Percentiles rank a stretch among this genome's conserved stretches.
Evolutionary conservation across 2,113 vertebrate genomes (phyloP).

Genomic region (Cebidichthys violaceus): DNA sequence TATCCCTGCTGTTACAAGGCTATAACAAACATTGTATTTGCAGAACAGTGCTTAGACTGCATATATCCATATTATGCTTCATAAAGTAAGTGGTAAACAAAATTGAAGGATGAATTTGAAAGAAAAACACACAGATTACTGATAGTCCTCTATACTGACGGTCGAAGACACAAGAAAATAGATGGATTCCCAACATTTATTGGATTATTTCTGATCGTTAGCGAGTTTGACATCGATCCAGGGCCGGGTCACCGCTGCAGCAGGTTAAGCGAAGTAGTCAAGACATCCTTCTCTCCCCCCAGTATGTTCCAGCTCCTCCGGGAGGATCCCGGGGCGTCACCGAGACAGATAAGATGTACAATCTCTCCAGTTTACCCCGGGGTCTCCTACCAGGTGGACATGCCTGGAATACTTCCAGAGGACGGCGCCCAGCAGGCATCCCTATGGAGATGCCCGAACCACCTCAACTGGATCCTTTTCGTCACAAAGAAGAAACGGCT

Average conservation of each 20-base stretch:
- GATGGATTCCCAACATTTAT: not conserved
- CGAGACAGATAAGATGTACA: not conserved
- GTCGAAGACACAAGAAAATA: not conserved
- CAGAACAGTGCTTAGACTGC: constrained; percentile 8
- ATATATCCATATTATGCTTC: constrained; percentile 9
- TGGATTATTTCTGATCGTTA: not conserved
- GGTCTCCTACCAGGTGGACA: constrained; percentile 6
- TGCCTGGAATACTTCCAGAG: not conserved
- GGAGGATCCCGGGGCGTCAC: not conserved
- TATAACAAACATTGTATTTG: constrained; percentile 38
- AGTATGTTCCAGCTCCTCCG: not conserved
- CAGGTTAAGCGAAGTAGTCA: not conserved
- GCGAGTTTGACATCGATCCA: not conserved
- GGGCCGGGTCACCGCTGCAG: not conserved
- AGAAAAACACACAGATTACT: not conserved
- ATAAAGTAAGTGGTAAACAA: constrained; percentile 25
- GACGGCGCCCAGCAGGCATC: not conserved
- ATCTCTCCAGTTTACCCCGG: not conserved
- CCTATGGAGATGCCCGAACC: not conserved
- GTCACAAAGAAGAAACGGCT: not conserved
- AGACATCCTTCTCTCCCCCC: not conserved
- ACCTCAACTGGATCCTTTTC: not conserved
- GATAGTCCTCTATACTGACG: not conserved
- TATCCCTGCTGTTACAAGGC: constrained; percentile 15
- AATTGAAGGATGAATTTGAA: constrained; percentile 20